phyloP scores from a whole-genome alignment of 2,888 invertebrate species.

The Nymphalis polychloros region DNA sequence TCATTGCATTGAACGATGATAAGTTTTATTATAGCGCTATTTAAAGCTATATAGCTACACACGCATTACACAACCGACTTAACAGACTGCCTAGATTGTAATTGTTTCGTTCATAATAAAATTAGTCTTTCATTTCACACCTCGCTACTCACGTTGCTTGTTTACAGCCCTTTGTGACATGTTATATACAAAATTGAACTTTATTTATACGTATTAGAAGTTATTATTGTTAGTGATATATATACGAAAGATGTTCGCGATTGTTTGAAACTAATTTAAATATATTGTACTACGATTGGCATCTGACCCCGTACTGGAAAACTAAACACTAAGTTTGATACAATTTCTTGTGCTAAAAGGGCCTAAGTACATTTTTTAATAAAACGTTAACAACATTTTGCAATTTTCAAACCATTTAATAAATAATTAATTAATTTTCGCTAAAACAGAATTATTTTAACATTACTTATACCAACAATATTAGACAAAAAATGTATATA shows the following conservation, averaged over 20 bases:
- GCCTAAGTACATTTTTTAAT: too few relatives aligned
- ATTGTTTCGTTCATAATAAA: constrained; percentile 60
- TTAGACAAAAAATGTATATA: too few relatives aligned
- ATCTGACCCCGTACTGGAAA: constrained; percentile 33
- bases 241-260: constrained; percentile 22
- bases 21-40: background rate
- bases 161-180: constrained; percentile 46
- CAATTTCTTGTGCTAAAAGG: constrained; percentile 7
- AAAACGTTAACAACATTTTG: too few relatives aligned
- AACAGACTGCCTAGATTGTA: constrained; percentile 36
- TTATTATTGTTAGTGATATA: background rate
- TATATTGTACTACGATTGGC: constrained; percentile 40
- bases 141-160: constrained; percentile 44
- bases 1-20: too few relatives aligned
- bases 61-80: background rate
- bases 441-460: too few relatives aligned
- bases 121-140: constrained; percentile 62
- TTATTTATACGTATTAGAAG: constrained; percentile 7
- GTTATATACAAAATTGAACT: constrained; percentile 22
- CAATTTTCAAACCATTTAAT: too few relatives aligned
- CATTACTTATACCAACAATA: too few relatives aligned
- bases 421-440: too few relatives aligned
- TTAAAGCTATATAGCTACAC: background rate
- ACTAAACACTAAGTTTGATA: constrained; percentile 13
- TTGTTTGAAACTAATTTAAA: constrained; percentile 42